Percentiles rank a stretch among this genome's conserved stretches.
Conservation (phyloP, 2,113 vertebrate species). For the Madoqua kirkii region DNA sequence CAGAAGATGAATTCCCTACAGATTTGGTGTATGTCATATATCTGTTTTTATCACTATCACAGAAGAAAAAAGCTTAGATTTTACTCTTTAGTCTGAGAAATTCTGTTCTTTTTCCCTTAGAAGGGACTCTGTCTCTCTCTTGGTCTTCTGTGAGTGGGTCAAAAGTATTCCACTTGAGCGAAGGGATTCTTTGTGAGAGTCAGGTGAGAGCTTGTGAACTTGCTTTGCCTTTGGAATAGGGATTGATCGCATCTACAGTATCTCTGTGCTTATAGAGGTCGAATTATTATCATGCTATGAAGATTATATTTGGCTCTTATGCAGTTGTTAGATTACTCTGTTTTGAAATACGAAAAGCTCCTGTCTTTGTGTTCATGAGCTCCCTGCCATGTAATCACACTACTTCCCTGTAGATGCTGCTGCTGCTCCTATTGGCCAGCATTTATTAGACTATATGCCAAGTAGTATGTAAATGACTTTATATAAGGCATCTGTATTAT, state of each 20-base stretch:
- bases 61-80: not conserved
- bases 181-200: not conserved
- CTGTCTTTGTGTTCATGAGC: not conserved
- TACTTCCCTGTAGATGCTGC: not conserved
- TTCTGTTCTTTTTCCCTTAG: not conserved
- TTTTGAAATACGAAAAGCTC: not conserved
- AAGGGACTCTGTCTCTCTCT: not conserved
- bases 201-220: not conserved
- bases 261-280: not conserved
- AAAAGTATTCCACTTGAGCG: not conserved
- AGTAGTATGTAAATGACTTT: not conserved
- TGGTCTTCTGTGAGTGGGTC: not conserved
- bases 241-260: not conserved
- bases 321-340: not conserved
- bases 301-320: not conserved
- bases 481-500: not conserved
- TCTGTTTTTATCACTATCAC: not conserved
- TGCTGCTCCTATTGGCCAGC: not conserved
- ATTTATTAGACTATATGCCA: not conserved
- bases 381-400: not conserved
- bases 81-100: not conserved
- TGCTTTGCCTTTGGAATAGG: not conserved
- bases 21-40: not conserved
- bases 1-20: not conserved
- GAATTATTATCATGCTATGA: not conserved